Base-by-base conservation (phyloP, 2,888 invertebrate species). In the Ophion slaviceki region DNA sequence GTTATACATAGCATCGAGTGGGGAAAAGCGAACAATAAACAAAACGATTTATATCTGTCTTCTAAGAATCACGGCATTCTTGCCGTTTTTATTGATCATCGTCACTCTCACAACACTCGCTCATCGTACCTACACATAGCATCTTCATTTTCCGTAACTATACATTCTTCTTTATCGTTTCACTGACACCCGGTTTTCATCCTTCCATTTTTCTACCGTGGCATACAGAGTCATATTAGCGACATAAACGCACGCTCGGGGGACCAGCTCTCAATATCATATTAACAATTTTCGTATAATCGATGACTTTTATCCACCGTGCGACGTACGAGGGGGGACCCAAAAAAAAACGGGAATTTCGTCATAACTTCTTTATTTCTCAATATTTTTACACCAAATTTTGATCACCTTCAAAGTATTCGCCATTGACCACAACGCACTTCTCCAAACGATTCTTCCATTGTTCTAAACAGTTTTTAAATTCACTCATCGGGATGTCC, bases 301-400 rank as follows among this genome's bases (percentile, higher is more conserved):
- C 36, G 93, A 94, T 93, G 93, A 93, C 93, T 91, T 61, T 24
- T 24, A 24, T 24, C 24, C 24, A 24, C 24, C 24, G 24, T 24
- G 24, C 24, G 24, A 24, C 24, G 24, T n/a, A n/a, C n/a, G n/a
- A n/a, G n/a, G n/a, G n/a, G n/a, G n/a, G n/a, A n/a, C n/a, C n/a
- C n/a, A n/a, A n/a, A n/a, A n/a, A n/a, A n/a, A n/a, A n/a, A n/a
- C n/a, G n/a, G n/a, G n/a, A n/a, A n/a, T n/a, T n/a, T n/a, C n/a
- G n/a, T n/a, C n/a, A n/a, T n/a, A n/a, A n/a, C n/a, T n/a, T n/a
- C n/a, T n/a, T n/a, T n/a, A n/a, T n/a, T n/a, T n/a, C n/a, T n/a
- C n/a, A n/a, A n/a, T n/a, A n/a, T n/a, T n/a, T n/a, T n/a, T n/a
- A n/a, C n/a, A n/a, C n/a, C n/a, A n/a, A n/a, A n/a, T n/a, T n/a